Evolutionary conservation across 2,797 vertebrate genomes (phyloP).

Genomic region (Tenualosa ilisha): DNA sequence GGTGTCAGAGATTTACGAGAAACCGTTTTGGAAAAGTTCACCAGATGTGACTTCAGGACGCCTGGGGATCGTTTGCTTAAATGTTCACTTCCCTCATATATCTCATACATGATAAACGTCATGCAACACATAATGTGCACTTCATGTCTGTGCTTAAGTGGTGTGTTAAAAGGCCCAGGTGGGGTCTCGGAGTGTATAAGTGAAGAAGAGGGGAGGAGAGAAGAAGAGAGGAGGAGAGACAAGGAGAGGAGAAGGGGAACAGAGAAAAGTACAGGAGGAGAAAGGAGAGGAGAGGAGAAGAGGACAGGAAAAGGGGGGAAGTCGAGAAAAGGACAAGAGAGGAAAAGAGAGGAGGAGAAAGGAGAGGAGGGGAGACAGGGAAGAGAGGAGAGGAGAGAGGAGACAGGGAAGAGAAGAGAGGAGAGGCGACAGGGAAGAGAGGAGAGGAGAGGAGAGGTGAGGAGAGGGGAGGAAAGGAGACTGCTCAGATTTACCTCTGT

Average conservation of each 20-base stretch:
- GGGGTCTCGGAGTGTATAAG: neutral
- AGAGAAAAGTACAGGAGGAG: neutral
- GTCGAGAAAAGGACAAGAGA: neutral
- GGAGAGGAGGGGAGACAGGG: too few relatives aligned
- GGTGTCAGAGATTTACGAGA: neutral
- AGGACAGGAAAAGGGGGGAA: neutral
- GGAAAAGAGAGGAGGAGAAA: too few relatives aligned
- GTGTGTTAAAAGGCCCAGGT: neutral
- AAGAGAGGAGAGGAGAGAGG: too few relatives aligned
- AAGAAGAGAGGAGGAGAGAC: too few relatives aligned
- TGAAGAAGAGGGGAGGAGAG: neutral
- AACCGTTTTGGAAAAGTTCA: neutral
- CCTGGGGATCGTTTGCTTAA: neutral
- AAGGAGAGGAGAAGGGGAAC: neutral
- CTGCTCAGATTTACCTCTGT: conserved; percentile 72
- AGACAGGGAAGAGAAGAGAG: neutral
- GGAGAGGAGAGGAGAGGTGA: neutral
- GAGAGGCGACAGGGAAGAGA: too few relatives aligned
- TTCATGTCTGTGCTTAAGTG: neutral
- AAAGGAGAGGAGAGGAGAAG: too few relatives aligned
- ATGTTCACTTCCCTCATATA: neutral
- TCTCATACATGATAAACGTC: conserved; percentile 11
- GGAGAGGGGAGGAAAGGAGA: neutral
- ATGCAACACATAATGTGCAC: neutral
- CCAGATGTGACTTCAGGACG: neutral